Evolutionary conservation across 2,113 vertebrate species (phyloP).

Genomic region (Atherinomorus stipes): DNA sequence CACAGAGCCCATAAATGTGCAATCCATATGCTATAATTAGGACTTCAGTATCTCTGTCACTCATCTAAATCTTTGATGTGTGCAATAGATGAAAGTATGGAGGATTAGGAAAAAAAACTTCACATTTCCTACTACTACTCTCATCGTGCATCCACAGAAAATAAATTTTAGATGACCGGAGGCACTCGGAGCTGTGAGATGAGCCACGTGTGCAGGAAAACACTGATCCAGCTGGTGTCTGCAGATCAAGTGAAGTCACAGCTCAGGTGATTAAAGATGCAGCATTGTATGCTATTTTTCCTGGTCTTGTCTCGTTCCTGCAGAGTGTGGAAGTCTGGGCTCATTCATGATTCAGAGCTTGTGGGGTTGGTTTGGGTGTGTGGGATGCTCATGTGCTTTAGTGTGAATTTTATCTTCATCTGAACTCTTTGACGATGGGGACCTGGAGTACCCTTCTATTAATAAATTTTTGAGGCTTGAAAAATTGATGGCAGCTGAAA

Average conservation of each 20-base stretch:
- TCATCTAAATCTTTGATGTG: constrained; percentile 53
- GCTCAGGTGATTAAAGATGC: constrained; percentile 80
- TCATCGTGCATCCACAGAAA: constrained; percentile 46
- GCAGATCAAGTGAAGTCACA: constrained; percentile 78
- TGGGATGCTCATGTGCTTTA: constrained; percentile 55
- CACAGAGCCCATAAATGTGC: constrained; percentile 1
- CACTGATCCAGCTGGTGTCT: constrained; percentile 73
- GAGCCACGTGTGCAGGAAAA: constrained; percentile 60
- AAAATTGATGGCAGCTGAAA: constrained; percentile 73
- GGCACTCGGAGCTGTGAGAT: constrained; percentile 58
- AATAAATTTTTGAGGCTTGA: constrained; percentile 70
- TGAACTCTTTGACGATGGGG: constrained; percentile 54
- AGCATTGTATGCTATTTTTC: constrained; percentile 67
- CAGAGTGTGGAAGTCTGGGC: constrained; percentile 68
- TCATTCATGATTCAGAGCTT: constrained; percentile 83
- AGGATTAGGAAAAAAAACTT: constrained; percentile 39
- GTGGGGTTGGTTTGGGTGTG: constrained; percentile 18
- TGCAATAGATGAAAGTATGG: constrained; percentile 50
- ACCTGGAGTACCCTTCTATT: constrained; percentile 68
- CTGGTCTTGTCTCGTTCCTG: constrained; percentile 61
- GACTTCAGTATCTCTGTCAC: constrained; percentile 8
- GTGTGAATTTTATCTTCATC: constrained; percentile 74
- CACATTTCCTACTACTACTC: constrained; percentile 40
- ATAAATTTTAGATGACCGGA: constrained; percentile 72
- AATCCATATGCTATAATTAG: constrained; percentile 24